A percentile compares a stretch with the other conserved stretches of the same genome.
phyloP scores from a whole-genome alignment of 2,797 vertebrate species.

The Gymnoscopelus microlampas region DNA sequence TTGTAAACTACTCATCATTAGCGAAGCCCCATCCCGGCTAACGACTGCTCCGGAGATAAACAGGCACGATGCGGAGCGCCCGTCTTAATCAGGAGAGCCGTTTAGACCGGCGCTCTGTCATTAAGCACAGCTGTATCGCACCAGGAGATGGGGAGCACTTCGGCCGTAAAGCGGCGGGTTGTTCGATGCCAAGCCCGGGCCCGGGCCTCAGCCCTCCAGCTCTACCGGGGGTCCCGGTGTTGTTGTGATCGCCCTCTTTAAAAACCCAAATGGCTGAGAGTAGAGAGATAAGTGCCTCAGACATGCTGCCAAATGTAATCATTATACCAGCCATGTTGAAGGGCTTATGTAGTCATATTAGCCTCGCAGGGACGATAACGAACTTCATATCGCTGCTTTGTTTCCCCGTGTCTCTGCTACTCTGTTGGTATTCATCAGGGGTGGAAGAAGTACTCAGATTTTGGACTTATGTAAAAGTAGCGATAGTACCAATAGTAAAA shows the following conservation, averaged over 20 bases:
- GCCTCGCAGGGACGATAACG: constrained; percentile 50
- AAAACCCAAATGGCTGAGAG: constrained; percentile 55
- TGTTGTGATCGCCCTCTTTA: constrained; percentile 54
- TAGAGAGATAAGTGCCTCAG: constrained; percentile 57
- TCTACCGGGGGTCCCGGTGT: constrained; percentile 38
- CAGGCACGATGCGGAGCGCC: constrained; percentile 59
- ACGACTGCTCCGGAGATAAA: constrained; percentile 71
- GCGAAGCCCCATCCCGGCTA: constrained; percentile 65
- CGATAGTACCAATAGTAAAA: no score
- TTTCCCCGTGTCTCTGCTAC: no score
- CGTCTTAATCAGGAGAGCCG: constrained; percentile 72
- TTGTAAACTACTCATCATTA: constrained; percentile 82
- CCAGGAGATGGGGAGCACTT: constrained; percentile 60
- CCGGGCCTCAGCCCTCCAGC: constrained; percentile 52
- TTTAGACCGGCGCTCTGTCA: constrained; percentile 70
- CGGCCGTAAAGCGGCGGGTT: constrained; percentile 62
- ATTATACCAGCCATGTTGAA: constrained; percentile 43
- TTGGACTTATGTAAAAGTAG: not conserved
- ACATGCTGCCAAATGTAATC: constrained; percentile 58
- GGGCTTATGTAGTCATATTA: constrained; percentile 46
- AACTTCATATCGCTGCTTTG: constrained; percentile 27
- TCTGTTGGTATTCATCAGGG: not conserved
- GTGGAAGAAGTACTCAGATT: constrained; percentile 74
- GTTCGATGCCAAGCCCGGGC: constrained; percentile 20
- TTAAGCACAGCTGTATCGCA: constrained; percentile 77